Evolutionary conservation across 2,797 vertebrate species (phyloP).

Genomic region (Gymnothorax reevesii): DNA sequence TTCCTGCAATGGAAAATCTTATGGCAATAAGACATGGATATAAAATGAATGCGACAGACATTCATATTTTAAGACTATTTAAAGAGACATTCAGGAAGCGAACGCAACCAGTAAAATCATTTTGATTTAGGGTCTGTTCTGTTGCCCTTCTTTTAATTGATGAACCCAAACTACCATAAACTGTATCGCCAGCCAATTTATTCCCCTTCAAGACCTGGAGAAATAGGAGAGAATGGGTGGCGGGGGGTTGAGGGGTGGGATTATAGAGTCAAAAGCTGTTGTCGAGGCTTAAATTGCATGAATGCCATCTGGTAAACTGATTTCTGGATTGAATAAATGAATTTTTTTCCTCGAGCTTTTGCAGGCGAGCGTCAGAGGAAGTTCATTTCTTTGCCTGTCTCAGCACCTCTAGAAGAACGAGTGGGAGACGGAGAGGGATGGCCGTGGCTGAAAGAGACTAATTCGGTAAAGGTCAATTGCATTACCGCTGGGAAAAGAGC

Average conservation of each 20-base stretch:
- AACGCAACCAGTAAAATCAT: slow-evolving; percentile 42
- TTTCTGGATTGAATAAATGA: slow-evolving; percentile 60
- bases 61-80: background rate
- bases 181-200: slow-evolving; percentile 58
- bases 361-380: slow-evolving; percentile 44
- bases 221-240: slow-evolving; percentile 42
- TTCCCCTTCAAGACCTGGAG: slow-evolving; percentile 48
- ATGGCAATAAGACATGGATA: background rate
- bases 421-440: slow-evolving; percentile 56
- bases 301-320: slow-evolving; percentile 68
- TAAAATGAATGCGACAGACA: slow-evolving; percentile 10
- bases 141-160: slow-evolving; percentile 61
- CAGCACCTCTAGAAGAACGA: slow-evolving; percentile 53
- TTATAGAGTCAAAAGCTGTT: slow-evolving; percentile 55
- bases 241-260: slow-evolving; percentile 29
- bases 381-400: slow-evolving; percentile 59
- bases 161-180: slow-evolving; percentile 56
- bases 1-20: background rate
- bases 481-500: slow-evolving; percentile 59
- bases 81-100: slow-evolving; percentile 40
- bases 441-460: slow-evolving; percentile 53
- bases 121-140: slow-evolving; percentile 41
- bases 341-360: slow-evolving; percentile 45
- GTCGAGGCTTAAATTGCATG: slow-evolving; percentile 65
- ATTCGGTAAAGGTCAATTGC: slow-evolving; percentile 68